A percentile compares a stretch with the other conserved stretches of the same genome.
Conservation (phyloP, 2,888 invertebrate genomes). For the Andrena praecox region DNA sequence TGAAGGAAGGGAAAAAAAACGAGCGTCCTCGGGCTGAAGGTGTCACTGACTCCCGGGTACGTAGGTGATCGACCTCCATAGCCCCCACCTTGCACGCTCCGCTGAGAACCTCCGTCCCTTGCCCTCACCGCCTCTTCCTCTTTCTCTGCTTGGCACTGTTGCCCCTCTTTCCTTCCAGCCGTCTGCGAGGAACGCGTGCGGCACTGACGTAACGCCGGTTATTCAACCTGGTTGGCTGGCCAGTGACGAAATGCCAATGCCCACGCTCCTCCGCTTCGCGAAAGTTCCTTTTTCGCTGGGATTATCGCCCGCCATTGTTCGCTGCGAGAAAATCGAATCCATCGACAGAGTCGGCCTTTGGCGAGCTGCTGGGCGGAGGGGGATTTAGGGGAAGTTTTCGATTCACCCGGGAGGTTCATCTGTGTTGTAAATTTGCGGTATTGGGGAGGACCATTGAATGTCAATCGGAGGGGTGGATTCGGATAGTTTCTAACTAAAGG, state of each 20-base stretch:
- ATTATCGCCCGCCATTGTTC: conserved; percentile 31
- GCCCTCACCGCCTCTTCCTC: conserved; percentile 58
- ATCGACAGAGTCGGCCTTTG: background rate
- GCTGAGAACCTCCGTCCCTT: conserved; percentile 63
- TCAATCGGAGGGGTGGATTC: too few relatives aligned
- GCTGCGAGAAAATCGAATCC: background rate
- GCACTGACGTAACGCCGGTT: conserved; percentile 84
- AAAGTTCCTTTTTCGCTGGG: conserved; percentile 70
- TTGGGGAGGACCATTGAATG: too few relatives aligned
- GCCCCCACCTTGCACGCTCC: conserved; percentile 69
- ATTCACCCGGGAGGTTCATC: background rate
- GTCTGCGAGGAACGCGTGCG: conserved; percentile 74
- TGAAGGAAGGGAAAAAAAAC: conserved; percentile 49
- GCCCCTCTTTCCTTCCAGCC: conserved; percentile 62
- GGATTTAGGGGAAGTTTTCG: background rate
- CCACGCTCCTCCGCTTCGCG: conserved; percentile 73
- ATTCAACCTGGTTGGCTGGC: conserved; percentile 83
- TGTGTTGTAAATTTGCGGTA: too few relatives aligned
- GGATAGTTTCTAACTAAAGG: too few relatives aligned
- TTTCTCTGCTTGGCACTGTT: conserved; percentile 64
- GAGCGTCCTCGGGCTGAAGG: conserved; percentile 77
- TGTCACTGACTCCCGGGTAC: conserved; percentile 84
- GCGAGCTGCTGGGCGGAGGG: background rate
- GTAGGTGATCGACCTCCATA: conserved; percentile 85
- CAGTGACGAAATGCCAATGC: conserved; percentile 83